Percentiles rank a stretch among this genome's conserved stretches.
Evolutionary conservation across 1,140 invertebrate genomes (phyloP).

Genomic region (Cydia fagiglandana): DNA sequence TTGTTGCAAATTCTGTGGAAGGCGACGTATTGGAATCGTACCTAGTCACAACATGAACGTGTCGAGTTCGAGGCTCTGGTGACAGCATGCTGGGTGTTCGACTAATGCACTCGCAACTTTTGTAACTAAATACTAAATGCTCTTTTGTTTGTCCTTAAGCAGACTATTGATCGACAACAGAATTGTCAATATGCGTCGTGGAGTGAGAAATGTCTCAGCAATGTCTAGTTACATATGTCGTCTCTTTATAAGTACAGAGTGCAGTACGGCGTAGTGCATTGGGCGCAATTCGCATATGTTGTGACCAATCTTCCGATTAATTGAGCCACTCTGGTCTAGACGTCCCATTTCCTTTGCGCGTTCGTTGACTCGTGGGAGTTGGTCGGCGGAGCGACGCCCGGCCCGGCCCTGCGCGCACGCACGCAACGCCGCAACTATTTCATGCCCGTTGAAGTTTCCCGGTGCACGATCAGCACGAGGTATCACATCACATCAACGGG

Average conservation of each 20-base stretch:
- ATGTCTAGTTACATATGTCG: not conserved
- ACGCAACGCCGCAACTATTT: not conserved
- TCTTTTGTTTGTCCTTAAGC: constrained; percentile 3
- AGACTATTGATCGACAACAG: not conserved
- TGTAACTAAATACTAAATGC: constrained; percentile 23
- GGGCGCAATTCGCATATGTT: constrained; percentile 25
- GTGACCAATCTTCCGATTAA: constrained; percentile 45
- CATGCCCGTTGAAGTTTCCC: constrained; percentile 18
- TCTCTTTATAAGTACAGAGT: not conserved
- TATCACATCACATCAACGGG: not conserved
- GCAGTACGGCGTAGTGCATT: not conserved
- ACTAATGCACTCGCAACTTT: constrained; percentile 22
- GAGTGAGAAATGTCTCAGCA: not conserved
- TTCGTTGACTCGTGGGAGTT: constrained; percentile 52
- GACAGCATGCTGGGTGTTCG: constrained; percentile 14
- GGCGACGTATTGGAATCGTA: constrained; percentile 22
- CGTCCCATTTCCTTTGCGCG: constrained; percentile 56
- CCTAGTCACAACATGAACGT: constrained; percentile 24
- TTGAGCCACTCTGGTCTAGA: constrained; percentile 59
- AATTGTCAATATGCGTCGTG: not conserved
- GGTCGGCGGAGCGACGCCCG: constrained; percentile 22
- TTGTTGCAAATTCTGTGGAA: constrained; percentile 27
- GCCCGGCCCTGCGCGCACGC: constrained; percentile 21
- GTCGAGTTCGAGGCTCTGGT: constrained; percentile 27
- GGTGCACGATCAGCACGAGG: not conserved